Conservation (phyloP, 2,888 invertebrate genomes). For the Gandaritis pyraliata region DNA sequence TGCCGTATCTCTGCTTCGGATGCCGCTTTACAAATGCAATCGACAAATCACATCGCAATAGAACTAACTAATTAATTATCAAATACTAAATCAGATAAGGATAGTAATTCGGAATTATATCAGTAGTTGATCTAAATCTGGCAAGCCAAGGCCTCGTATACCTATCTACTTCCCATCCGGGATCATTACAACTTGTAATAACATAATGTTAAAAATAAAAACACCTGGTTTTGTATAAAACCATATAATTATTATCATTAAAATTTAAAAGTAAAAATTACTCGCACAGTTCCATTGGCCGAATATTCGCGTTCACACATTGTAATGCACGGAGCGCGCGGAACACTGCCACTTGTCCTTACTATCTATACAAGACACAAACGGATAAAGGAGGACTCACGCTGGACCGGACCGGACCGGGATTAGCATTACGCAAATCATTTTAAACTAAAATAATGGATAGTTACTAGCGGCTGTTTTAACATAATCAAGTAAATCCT, state of each 20-base stretch:
- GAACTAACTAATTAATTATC: neutral
- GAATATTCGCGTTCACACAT: slow-evolving; percentile 42
- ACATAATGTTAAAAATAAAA: slow-evolving; percentile 32
- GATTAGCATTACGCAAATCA: too few species aligned
- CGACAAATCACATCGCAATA: neutral
- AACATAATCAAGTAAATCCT: too few species aligned
- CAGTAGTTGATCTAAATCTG: neutral
- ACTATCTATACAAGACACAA: slow-evolving; percentile 27
- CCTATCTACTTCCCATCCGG: too few species aligned
- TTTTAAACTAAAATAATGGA: too few species aligned
- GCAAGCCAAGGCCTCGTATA: too few species aligned
- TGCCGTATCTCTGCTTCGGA: neutral
- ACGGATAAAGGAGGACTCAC: slow-evolving; percentile 21
- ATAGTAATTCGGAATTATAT: too few species aligned
- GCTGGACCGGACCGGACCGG: slow-evolving; percentile 5
- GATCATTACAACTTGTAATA: too few species aligned
- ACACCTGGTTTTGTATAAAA: slow-evolving; percentile 69
- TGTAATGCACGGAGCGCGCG: slow-evolving; percentile 3
- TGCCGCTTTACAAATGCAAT: neutral
- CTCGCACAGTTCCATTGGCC: slow-evolving; percentile 63
- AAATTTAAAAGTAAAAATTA: slow-evolving; percentile 78
- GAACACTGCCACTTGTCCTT: slow-evolving; percentile 8
- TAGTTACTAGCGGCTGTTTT: too few species aligned
- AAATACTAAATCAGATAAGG: neutral
- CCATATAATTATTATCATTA: slow-evolving; percentile 79